Conservation (phyloP, 2,888 invertebrate genomes). For the Cheilosia soror region DNA sequence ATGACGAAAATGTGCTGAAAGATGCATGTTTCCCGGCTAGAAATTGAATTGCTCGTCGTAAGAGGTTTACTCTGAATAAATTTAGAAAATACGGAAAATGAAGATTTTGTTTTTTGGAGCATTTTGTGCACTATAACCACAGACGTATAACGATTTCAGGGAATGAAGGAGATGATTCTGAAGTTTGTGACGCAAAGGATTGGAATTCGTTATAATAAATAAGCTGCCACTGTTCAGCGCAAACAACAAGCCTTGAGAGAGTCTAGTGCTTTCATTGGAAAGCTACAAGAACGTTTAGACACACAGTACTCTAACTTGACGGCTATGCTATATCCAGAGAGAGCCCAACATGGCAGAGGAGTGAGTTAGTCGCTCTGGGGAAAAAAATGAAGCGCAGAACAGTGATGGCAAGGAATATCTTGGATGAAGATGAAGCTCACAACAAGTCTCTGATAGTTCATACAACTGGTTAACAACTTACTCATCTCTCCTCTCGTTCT, state of each 20-base stretch:
- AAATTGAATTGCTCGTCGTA: not conserved
- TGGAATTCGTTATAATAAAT: too few relatives aligned
- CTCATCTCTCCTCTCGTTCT: conserved; percentile 69
- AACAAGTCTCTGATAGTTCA: not conserved
- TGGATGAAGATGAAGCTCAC: conserved; percentile 4
- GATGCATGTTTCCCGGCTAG: not conserved
- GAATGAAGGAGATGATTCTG: too few relatives aligned
- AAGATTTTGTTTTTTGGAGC: too few relatives aligned
- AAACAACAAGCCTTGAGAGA: not conserved
- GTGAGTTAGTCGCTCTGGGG: conserved; percentile 20
- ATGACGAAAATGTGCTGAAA: not conserved
- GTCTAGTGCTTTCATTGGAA: not conserved
- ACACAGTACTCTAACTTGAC: not conserved
- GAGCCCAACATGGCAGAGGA: conserved; percentile 42
- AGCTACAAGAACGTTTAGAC: conserved; percentile 7
- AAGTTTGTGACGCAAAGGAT: too few relatives aligned
- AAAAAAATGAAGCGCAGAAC: conserved; percentile 9
- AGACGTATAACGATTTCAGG: too few relatives aligned
- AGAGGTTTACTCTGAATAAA: too few relatives aligned
- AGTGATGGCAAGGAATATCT: conserved; percentile 1
- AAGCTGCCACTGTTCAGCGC: too few relatives aligned
- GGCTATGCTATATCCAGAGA: conserved; percentile 11
- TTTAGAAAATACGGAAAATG: too few relatives aligned
- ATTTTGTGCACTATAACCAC: too few relatives aligned
- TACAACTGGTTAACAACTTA: conserved; percentile 56